Conservation (phyloP, 1,140 invertebrate species). For the Drosophila erecta region DNA sequence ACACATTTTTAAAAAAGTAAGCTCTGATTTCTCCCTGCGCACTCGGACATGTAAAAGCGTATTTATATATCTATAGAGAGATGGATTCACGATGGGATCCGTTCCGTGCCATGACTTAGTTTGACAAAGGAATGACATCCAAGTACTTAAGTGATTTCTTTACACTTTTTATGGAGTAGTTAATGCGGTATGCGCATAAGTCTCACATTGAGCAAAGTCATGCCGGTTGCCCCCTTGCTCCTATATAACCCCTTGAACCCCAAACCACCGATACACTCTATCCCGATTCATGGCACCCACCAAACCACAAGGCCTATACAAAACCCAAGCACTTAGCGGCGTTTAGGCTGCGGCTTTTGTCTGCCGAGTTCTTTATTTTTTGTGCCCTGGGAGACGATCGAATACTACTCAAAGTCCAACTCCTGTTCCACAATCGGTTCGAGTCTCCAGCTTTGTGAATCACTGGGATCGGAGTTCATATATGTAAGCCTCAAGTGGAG, state of each 20-base stretch:
- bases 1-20: too few species aligned
- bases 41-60: constrained; percentile 6
- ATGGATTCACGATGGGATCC: constrained; percentile 41
- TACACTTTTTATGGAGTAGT: constrained; percentile 82
- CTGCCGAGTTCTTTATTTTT: not conserved
- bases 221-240: constrained; percentile 34
- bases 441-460: constrained; percentile 22
- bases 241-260: constrained; percentile 31
- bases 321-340: constrained; percentile 68
- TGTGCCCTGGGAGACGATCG: constrained; percentile 29
- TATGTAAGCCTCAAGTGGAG: constrained; percentile 55
- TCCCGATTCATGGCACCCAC: constrained; percentile 54
- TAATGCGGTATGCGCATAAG: constrained; percentile 72
- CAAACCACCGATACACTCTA: constrained; percentile 38
- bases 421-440: constrained; percentile 22
- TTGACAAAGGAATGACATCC: constrained; percentile 83
- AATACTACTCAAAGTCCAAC: constrained; percentile 2
- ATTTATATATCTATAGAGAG: constrained; percentile 14
- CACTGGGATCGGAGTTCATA: constrained; percentile 27
- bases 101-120: constrained; percentile 72
- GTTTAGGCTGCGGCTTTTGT: constrained; percentile 67
- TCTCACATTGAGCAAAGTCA: constrained; percentile 73
- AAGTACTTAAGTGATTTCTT: constrained; percentile 83
- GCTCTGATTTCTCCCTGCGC: not conserved
- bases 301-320: constrained; percentile 40